Percentiles rank a stretch among this genome's conserved stretches.
These are phyloP conservation scores for Lophura swinhoii DNA, from an alignment of 2,797 vertebrate species.

Conservation along the genomic window DNA sequence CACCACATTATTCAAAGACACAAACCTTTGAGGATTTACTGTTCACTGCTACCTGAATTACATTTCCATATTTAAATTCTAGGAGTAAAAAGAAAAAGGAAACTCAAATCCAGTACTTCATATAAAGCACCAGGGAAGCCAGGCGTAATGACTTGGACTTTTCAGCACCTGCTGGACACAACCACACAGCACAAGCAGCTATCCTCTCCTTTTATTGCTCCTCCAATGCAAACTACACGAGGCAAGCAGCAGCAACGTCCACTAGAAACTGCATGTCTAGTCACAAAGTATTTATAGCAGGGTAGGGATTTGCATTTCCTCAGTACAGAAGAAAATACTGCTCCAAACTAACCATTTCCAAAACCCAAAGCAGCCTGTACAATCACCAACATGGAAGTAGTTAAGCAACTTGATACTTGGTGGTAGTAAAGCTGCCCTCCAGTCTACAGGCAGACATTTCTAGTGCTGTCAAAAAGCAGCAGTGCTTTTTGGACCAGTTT, in stretches of 20 bases:
- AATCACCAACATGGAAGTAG: not conserved
- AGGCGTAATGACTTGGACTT: not conserved
- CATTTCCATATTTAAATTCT: constrained; percentile 12
- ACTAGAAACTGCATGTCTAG: not conserved
- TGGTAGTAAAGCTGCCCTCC: not conserved
- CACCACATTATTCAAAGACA: not conserved
- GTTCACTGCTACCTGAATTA: not conserved
- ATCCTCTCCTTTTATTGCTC: not conserved
- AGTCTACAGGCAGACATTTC: not conserved
- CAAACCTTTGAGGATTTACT: not conserved
- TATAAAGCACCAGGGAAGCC: not conserved
- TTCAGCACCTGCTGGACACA: not conserved
- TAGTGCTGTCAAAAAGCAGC: not conserved
- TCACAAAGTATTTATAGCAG: not conserved
- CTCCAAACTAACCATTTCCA: not conserved
- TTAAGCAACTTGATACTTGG: not conserved
- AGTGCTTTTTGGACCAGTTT: not conserved
- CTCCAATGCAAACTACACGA: not conserved
- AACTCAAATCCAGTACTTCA: not conserved
- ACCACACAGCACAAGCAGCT: not conserved
- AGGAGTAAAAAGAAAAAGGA: not conserved
- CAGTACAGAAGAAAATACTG: not conserved
- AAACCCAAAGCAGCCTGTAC: not conserved
- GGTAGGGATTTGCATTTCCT: not conserved
- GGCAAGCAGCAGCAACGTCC: not conserved